phyloP scores from a whole-genome alignment of 2,888 invertebrate genomes.

The Polietes domitor region DNA sequence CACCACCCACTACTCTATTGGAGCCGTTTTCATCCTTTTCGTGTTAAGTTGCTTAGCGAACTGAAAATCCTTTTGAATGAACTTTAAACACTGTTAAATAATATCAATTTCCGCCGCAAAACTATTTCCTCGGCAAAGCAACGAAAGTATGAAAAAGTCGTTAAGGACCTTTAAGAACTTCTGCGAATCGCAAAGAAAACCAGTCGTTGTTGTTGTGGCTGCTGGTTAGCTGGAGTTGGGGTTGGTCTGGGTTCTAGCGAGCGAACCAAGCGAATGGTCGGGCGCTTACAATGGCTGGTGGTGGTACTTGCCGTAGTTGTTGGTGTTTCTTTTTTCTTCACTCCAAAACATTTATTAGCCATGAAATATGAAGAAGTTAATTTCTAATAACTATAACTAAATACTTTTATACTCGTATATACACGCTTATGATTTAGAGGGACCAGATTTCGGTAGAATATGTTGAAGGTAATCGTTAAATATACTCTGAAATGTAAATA shows the following conservation, averaged over 20 bases:
- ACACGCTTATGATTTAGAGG: neutral
- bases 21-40: neutral
- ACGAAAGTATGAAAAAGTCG: conserved; percentile 34
- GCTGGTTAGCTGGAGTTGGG: too few relatives aligned
- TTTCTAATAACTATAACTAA: conserved; percentile 49
- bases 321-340: neutral
- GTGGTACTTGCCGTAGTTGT: conserved; percentile 10
- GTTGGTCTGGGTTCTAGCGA: too few relatives aligned
- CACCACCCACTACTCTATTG: neutral
- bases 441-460: too few relatives aligned
- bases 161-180: conserved; percentile 44
- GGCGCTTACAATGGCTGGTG: neutral
- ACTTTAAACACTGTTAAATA: conserved; percentile 55
- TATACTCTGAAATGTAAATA: too few relatives aligned
- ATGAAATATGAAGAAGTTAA: conserved; percentile 58
- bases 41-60: conserved; percentile 24
- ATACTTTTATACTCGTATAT: conserved; percentile 14
- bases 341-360: conserved; percentile 51
- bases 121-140: neutral
- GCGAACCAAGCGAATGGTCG: neutral
- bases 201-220: neutral
- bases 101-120: conserved; percentile 51
- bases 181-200: conserved; percentile 8
- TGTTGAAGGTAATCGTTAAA: too few relatives aligned
- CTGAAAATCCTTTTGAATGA: conserved; percentile 40